Base-by-base conservation (phyloP, 2,113 vertebrate species). In the Larimichthys polyactis region DNA sequence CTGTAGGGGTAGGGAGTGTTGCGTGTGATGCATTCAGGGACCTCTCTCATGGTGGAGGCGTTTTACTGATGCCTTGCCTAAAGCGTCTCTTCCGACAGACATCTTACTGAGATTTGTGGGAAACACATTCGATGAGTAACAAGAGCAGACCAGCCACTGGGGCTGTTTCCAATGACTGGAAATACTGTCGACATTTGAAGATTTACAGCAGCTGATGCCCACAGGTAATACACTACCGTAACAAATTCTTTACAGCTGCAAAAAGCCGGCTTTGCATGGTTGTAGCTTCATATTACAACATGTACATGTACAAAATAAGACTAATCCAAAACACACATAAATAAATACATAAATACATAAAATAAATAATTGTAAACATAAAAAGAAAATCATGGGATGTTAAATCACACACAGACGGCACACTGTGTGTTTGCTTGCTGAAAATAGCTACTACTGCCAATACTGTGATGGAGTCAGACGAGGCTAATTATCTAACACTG, bases 11-110 rank as follows among this genome's bases (percentile, higher is more conserved):
- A 2, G 16, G 58, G 20, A 20, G 15, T 78, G 65, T 75, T 22
- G 22, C 19, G 22, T 54, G 73, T 85, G 87, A 68, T 75, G 75
- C 81, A 74, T 89, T 82, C 70, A 72, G 69, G 64, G 43, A 80
- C 72, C 48, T 17, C 64, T 17, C 52, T 44, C 51, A 24, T 29
- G 44, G 29, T 27, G 24, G 46, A 55, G 51, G 57, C 44, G 63
- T 75, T 70, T 70, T 69, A 89, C 60, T 69, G 51, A 88, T 74
- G 55, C 32, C 32, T 74, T 29, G 79, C 86, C 75, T 70, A 14
- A 62, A 90, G 71, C 49, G 0, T 64, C 65, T 86, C 54, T 72
- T 83, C 46, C 40, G 65, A 74, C 46, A 75, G 59, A 32, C 67
- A 76, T 74, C 54, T 77, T 24, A 57, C n/a, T 46, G 44, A 74